Evolutionary conservation across 2,113 vertebrate genomes (phyloP).

Genomic region (Psophia crepitans): DNA sequence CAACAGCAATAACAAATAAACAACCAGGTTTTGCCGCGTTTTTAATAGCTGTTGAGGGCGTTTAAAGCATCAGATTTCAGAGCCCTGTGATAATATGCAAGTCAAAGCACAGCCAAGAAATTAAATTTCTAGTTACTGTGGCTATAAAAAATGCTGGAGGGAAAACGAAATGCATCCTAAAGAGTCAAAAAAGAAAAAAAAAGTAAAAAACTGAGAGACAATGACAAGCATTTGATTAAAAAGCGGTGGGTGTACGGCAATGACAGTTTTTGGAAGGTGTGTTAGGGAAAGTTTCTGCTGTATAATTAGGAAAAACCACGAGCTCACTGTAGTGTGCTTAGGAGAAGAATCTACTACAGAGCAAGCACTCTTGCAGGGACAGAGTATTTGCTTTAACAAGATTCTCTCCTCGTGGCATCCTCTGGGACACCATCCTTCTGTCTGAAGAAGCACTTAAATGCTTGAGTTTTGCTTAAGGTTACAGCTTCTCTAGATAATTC

Average conservation of each 20-base stretch:
- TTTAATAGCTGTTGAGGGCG: not conserved
- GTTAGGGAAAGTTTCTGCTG: not conserved
- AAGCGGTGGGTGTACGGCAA: not conserved
- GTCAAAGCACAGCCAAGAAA: not conserved
- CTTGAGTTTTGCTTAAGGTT: constrained; percentile 10
- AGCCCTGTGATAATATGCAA: not conserved
- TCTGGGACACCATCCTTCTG: constrained; percentile 20
- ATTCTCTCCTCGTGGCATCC: not conserved
- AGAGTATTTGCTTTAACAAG: not conserved
- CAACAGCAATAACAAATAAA: not conserved
- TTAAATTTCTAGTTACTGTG: not conserved
- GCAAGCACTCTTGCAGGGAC: not conserved
- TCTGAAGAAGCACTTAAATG: constrained; percentile 13
- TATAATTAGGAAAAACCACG: not conserved
- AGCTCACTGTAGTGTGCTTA: not conserved
- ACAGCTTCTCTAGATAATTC: constrained; percentile 38
- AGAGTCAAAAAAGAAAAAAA: not conserved
- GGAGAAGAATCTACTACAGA: not conserved
- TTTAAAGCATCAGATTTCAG: not conserved
- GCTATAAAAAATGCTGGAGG: not conserved
- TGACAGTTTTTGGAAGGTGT: not conserved
- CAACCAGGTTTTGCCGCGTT: not conserved
- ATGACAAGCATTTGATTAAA: not conserved
- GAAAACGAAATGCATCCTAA: not conserved
- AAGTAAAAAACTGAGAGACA: not conserved